Evolutionary conservation across 2,888 invertebrate species (phyloP).

Genomic region (Globia sparganii): DNA sequence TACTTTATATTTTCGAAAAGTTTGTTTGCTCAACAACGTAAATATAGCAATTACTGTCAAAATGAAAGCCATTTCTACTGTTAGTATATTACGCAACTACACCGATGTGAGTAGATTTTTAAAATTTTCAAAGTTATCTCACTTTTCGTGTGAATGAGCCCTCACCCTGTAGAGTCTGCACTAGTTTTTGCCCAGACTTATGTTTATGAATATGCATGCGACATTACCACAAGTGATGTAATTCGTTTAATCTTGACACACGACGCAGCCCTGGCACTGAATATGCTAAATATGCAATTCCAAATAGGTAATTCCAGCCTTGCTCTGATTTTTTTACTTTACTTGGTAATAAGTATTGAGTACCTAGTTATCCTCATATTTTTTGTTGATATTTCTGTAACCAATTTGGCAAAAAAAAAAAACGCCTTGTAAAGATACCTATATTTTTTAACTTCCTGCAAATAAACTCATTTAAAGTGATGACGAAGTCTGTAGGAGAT

Average conservation of each 20-base stretch:
- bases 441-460: not conserved
- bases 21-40: not conserved
- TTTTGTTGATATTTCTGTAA: constrained; percentile 2
- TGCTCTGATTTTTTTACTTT: constrained; percentile 34
- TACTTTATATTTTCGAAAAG: not conserved
- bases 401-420: not conserved
- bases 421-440: not conserved
- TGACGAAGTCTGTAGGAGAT: not conserved
- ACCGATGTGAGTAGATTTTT: too few species aligned
- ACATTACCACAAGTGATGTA: constrained; percentile 30
- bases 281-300: constrained; percentile 21
- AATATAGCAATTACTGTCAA: not conserved
- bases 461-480: not conserved
- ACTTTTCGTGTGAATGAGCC: not conserved
- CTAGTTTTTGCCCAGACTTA: constrained; percentile 25
- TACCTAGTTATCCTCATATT: constrained; percentile 23
- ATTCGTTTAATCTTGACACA: constrained; percentile 51
- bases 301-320: constrained; percentile 29
- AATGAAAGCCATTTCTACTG: not conserved
- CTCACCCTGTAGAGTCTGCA: not conserved
- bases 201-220: constrained; percentile 40
- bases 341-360: not conserved
- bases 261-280: constrained; percentile 39
- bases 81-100: too few species aligned
- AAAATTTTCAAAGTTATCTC: too few species aligned